These are phyloP conservation scores for Rissa tridactyla DNA, from an alignment of 2,113 vertebrate genomes.

Conservation along the genomic window DNA sequence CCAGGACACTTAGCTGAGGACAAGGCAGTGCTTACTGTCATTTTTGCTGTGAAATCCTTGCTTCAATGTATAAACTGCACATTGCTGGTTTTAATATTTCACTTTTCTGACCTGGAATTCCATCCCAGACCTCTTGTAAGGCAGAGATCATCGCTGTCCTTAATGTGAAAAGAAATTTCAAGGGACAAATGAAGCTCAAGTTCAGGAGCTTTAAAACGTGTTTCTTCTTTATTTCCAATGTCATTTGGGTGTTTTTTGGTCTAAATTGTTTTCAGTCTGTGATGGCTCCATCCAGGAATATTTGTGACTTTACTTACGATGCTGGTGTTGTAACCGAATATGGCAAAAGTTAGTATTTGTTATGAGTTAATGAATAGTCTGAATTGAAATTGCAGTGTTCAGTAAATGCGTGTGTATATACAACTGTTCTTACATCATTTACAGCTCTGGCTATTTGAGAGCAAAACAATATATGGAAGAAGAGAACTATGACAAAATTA, in stretches of 20 bases:
- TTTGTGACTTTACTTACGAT: not conserved
- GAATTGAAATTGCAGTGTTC: not conserved
- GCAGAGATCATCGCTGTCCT: not conserved
- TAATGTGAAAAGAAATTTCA: not conserved
- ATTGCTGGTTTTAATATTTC: not conserved
- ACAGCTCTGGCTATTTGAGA: constrained; percentile 92
- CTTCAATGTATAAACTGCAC: not conserved
- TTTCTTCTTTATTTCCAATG: not conserved
- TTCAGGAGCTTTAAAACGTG: not conserved
- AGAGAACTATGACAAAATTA: constrained; percentile 99
- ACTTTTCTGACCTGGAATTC: not conserved
- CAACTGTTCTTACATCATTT: constrained; percentile 53
- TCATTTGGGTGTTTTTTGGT: not conserved
- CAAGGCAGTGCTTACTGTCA: not conserved
- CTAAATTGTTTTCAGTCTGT: not conserved
- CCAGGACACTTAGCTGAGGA: not conserved
- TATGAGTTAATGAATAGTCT: not conserved
- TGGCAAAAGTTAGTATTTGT: not conserved
- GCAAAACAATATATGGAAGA: constrained; percentile 99
- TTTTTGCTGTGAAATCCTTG: not conserved
- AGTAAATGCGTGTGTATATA: not conserved
- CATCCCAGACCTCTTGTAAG: not conserved
- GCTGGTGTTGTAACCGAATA: not conserved
- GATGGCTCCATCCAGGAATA: not conserved
- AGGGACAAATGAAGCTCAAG: not conserved